Evolutionary conservation across 2,888 invertebrate species (phyloP), one percentile per base, ranked within the genome.

Genomic region (Lomographa bimaculata): DNA sequence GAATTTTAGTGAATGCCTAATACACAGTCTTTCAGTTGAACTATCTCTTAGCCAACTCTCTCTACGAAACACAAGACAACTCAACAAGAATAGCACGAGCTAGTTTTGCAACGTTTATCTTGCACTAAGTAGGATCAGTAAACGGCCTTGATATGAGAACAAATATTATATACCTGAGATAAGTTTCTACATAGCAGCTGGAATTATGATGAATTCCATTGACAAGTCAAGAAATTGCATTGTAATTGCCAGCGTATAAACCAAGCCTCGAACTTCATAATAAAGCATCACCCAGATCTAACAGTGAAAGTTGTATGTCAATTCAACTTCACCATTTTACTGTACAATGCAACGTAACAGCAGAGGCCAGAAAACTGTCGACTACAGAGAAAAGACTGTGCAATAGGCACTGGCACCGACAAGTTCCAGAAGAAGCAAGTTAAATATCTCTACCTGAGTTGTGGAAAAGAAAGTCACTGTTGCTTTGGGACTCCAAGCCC

Each of bases 401-500:
- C 35, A 21, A 21, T 12, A 38, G 33, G 7, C 27, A 5, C 12
- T 7, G 7, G 1, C 14, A 4, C 7, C 3, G n/a, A 3, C n/a
- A n/a, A n/a, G n/a, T n/a, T n/a, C n/a, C n/a, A n/a, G n/a, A n/a
- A n/a, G n/a, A n/a, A n/a, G n/a, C n/a, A n/a, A n/a, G n/a, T n/a
- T n/a, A n/a, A n/a, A n/a, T n/a, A n/a, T n/a, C n/a, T n/a, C n/a
- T n/a, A n/a, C n/a, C n/a, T n/a, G n/a, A 20, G 26, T 10, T 30
- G 21, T 14, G 12, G 24, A 23, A 28, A 12, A 33, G 5, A 8
- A n/a, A 16, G n/a, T n/a, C n/a, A n/a, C n/a, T n/a, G n/a, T n/a
- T n/a, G n/a, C n/a, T n/a, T n/a, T n/a, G 8, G 6, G 19, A 25
- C 19, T 41, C 26, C n/a, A 45, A 2, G 23, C 66, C 74, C 29